Base-by-base conservation (phyloP, 1,140 invertebrate genomes). In the Steinernema feltiae region DNA sequence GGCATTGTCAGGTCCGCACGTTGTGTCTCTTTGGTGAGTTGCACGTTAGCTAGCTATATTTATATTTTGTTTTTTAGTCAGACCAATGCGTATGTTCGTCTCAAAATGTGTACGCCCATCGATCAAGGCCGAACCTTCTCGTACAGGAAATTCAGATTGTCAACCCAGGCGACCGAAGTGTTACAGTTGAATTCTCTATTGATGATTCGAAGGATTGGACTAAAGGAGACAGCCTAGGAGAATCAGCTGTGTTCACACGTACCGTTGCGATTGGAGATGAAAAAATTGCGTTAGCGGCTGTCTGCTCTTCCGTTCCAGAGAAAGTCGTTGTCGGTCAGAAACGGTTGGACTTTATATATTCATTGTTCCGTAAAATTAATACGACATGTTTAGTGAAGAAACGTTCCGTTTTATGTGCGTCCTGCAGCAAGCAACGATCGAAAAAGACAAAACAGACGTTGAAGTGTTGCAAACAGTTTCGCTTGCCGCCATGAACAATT, bases 351-450 rank as follows among this genome's bases (percentile, higher is more conserved):
- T 69, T 41, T 73, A 3, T 21, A 48, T 69, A 46, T 79, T 48
- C 71, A 46, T 18, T 70, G 18, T 24, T 69, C 71, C 30, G 30
- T 18, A 70, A 32, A 70, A 27, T 21, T 71, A 27, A 29, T 76
- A 30, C 18, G 31, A 41, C 35, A 18, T 74, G 24, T 77, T 29
- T 69, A 84, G 83, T 27, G 82, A 84, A 77, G 82, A 84, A 72
- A 77, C 75, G 1, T 81, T 79, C 69, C 80, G 82, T 1, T 82
- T 84, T 32, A 80, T 83, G 18, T 83, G 82, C 32, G 70, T 80
- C 3, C 72, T 83, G 0, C 71, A 79, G 24, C 63, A 74, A 27
- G 21, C 32, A 31, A 2, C 53, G 48, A 71, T 76, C 1, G 32
- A 35, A 24, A 46, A 31, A 0, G 41, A 32, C n/a, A 30, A 48